Percentiles rank a stretch among this genome's conserved stretches.
phyloP scores from a whole-genome alignment of 1,140 invertebrate genomes.

The Zaprionus taronus region DNA sequence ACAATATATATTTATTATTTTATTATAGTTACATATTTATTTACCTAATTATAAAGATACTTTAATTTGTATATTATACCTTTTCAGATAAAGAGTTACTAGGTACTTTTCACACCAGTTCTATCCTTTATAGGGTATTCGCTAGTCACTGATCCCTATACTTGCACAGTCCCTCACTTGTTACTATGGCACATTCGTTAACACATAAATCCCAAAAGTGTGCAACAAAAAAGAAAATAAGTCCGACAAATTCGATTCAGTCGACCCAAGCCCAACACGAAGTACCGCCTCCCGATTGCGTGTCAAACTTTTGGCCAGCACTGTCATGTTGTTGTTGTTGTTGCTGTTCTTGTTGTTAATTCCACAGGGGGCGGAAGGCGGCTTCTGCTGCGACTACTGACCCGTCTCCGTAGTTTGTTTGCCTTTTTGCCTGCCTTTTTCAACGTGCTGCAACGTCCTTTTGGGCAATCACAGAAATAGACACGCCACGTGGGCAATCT shows the following conservation, averaged over 20 bases:
- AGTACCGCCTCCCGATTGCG: constrained; percentile 22
- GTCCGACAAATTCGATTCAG: constrained; percentile 11
- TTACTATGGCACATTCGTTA: constrained; percentile 21
- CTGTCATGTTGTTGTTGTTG: constrained; percentile 39
- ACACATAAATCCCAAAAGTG: constrained; percentile 26
- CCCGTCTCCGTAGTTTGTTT: neutral
- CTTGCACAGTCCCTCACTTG: neutral
- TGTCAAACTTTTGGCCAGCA: constrained; percentile 43
- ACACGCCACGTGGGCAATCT: constrained; percentile 8
- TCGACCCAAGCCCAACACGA: neutral
- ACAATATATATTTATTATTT: neutral
- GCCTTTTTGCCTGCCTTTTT: constrained; percentile 15
- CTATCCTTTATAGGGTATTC: neutral
- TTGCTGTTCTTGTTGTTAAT: constrained; percentile 10
- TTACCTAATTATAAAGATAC: no score
- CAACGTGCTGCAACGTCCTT: constrained; percentile 1
- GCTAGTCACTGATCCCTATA: neutral
- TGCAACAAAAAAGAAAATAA: constrained; percentile 6
- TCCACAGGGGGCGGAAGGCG: constrained; percentile 29
- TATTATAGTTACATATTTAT: neutral
- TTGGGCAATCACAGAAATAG: constrained; percentile 37
- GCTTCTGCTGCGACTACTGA: constrained; percentile 25
- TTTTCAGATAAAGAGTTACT: neutral
- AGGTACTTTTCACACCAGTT: neutral
- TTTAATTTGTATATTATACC: neutral